Percentiles rank a stretch among this genome's conserved stretches.
Evolutionary conservation across 2,113 vertebrate genomes (phyloP).

Genomic region (Peromyscus californicus): DNA sequence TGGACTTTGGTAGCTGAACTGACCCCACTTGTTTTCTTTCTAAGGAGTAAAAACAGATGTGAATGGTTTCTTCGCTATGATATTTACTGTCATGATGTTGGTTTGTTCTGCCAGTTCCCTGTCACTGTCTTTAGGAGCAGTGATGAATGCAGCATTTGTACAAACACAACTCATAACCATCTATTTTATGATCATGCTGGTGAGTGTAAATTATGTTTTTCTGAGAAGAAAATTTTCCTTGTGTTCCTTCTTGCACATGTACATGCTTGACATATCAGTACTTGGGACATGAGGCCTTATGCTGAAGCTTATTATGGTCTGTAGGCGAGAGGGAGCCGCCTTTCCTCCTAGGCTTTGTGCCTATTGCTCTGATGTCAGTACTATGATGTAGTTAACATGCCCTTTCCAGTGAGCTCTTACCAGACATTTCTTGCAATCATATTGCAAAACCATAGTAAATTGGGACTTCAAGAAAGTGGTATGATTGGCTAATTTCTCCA

Average conservation of each 20-base stretch:
- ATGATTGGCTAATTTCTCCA: background rate
- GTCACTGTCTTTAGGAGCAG: conserved; percentile 93
- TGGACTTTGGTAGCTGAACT: background rate
- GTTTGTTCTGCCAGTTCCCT: conserved; percentile 92
- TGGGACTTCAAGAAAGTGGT: background rate
- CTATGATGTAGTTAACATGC: background rate
- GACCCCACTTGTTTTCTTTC: background rate
- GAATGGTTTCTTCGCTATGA: conserved; percentile 91
- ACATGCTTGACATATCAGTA: background rate
- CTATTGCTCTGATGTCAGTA: background rate
- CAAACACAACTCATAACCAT: conserved; percentile 93
- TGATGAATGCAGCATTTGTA: conserved; percentile 91
- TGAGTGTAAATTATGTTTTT: conserved; percentile 79
- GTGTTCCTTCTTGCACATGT: background rate
- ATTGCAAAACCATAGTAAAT: background rate
- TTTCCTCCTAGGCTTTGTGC: background rate
- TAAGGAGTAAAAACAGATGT: conserved; percentile 90
- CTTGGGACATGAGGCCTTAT: background rate
- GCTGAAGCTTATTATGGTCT: background rate
- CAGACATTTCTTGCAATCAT: background rate
- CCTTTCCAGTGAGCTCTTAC: background rate
- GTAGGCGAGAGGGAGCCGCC: background rate
- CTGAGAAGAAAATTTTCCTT: background rate
- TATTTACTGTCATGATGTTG: conserved; percentile 90
- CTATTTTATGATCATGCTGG: conserved; percentile 94